Conservation (phyloP, 1,140 invertebrate genomes). For the Nasonia giraulti region DNA sequence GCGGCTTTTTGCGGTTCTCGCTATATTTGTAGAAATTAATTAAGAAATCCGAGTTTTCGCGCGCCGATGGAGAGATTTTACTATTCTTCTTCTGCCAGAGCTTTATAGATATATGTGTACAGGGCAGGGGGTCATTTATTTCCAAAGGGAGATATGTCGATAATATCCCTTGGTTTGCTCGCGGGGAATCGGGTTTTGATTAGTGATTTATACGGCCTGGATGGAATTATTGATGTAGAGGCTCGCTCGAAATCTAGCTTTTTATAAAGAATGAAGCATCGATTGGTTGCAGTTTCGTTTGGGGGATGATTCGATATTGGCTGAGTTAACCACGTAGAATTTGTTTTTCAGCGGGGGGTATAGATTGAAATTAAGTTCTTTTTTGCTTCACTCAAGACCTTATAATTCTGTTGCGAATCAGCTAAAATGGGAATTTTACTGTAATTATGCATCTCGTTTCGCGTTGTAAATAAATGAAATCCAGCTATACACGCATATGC, state of each 20-base stretch:
- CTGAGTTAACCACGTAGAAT: no score
- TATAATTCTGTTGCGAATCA: no score
- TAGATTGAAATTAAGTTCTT: no score
- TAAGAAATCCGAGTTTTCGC: not conserved
- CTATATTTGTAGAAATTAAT: slow-evolving; percentile 40
- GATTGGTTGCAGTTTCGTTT: not conserved
- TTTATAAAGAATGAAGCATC: not conserved
- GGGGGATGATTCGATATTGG: no score
- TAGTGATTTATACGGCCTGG: slow-evolving; percentile 18
- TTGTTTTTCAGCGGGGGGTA: no score
- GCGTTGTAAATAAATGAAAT: no score
- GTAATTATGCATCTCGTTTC: no score
- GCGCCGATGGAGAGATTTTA: slow-evolving; percentile 10
- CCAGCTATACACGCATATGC: no score
- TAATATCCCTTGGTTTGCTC: slow-evolving; percentile 1
- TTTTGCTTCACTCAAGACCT: no score
- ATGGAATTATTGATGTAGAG: slow-evolving; percentile 17
- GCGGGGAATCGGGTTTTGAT: slow-evolving; percentile 30
- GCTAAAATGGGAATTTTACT: no score
- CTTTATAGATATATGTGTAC: not conserved
- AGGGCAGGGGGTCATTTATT: not conserved
- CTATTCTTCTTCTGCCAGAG: not conserved
- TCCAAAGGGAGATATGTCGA: slow-evolving; percentile 16
- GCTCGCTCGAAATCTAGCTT: not conserved
- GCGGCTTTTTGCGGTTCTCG: not conserved